phyloP scores from a whole-genome alignment of 1,140 invertebrate species.

The Pseudomyrmex flavicornis region DNA sequence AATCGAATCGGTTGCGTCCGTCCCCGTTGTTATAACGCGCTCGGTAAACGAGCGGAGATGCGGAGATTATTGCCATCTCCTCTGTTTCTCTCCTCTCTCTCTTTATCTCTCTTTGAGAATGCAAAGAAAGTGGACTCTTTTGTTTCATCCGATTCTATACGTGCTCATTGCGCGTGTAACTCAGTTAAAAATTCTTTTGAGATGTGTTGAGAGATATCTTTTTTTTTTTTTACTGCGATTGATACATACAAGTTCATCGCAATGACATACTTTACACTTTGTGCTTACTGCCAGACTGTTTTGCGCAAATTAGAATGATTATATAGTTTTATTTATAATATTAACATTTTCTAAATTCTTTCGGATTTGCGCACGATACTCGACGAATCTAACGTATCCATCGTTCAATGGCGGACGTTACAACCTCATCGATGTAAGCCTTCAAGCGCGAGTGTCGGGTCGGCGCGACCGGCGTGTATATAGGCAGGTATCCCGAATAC shows the following conservation, averaged over 20 bases:
- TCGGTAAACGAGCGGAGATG: constrained; percentile 46
- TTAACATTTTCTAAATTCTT: background rate
- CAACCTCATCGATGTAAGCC: constrained; percentile 67
- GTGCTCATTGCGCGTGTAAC: background rate
- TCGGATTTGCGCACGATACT: no score
- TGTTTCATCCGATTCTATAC: constrained; percentile 2
- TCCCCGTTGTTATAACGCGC: constrained; percentile 22
- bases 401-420: constrained; percentile 31
- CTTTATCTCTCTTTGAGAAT: no score
- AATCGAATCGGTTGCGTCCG: constrained; percentile 41
- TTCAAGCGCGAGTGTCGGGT: constrained; percentile 58
- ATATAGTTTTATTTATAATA: background rate
- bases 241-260: background rate
- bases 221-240: background rate
- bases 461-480: constrained; percentile 6
- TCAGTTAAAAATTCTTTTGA: background rate
- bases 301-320: background rate
- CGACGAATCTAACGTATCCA: background rate
- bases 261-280: background rate
- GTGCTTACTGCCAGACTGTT: background rate
- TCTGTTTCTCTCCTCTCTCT: background rate
- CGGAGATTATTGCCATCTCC: constrained; percentile 44
- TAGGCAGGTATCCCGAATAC: constrained; percentile 70
- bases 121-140: constrained; percentile 9
- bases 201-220: background rate